Percentiles rank a stretch among this genome's conserved stretches.
Evolutionary conservation across 2,888 invertebrate species (phyloP).

Genomic region (Zeuzera pyrina): DNA sequence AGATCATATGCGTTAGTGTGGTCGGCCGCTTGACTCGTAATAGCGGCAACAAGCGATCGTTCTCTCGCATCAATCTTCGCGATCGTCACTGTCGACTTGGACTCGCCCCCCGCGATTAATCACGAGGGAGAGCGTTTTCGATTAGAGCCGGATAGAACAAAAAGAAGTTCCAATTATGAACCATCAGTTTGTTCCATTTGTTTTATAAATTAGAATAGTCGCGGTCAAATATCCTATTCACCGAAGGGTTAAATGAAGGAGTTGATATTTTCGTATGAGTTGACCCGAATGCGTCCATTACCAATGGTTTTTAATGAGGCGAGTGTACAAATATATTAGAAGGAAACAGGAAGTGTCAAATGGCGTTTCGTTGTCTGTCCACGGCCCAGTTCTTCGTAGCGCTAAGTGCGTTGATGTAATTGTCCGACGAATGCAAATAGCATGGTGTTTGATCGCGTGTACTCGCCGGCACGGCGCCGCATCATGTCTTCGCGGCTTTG

Average conservation of each 20-base stretch:
- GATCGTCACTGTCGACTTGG: slow-evolving; percentile 53
- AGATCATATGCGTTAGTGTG: slow-evolving; percentile 15
- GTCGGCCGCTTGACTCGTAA: slow-evolving; percentile 33
- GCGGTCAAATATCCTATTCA: too few relatives aligned
- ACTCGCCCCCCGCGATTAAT: slow-evolving; percentile 61
- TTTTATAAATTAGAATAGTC: too few relatives aligned
- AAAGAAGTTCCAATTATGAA: slow-evolving; percentile 49
- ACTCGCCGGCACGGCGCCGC: slow-evolving; percentile 20
- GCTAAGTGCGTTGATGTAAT: slow-evolving; percentile 67
- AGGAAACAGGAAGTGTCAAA: slow-evolving; percentile 71
- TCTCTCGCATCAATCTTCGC: slow-evolving; percentile 53
- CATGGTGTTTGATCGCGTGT: slow-evolving; percentile 35
- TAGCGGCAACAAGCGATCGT: slow-evolving; percentile 33
- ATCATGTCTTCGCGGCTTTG: slow-evolving; percentile 24
- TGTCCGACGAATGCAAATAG: slow-evolving; percentile 64
- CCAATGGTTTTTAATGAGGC: slow-evolving; percentile 25
- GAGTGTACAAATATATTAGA: slow-evolving; percentile 38
- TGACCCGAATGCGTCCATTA: slow-evolving; percentile 31
- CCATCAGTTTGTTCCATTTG: slow-evolving; percentile 20
- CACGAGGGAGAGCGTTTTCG: slow-evolving; percentile 56
- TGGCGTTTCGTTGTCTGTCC: slow-evolving; percentile 65
- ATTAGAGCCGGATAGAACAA: slow-evolving; percentile 49
- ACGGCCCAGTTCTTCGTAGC: slow-evolving; percentile 60
- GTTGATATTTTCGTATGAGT: slow-evolving; percentile 45
- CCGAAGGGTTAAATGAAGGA: too few relatives aligned